Conservation (phyloP, 1,140 invertebrate genomes). For the Rhopalosiphum maidis region DNA sequence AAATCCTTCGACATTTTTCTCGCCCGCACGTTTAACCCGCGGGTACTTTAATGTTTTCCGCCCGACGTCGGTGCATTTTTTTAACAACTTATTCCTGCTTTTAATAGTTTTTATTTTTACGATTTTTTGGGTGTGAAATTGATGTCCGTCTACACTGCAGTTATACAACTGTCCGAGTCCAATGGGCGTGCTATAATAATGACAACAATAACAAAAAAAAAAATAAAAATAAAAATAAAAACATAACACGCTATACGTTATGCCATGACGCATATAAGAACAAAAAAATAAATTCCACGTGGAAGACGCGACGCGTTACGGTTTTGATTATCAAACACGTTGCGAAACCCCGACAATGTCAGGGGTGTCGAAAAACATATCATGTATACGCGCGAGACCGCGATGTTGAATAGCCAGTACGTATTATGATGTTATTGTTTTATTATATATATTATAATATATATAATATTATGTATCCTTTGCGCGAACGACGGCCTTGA, state of each 20-base stretch:
- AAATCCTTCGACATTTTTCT: conserved; percentile 46
- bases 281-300: neutral
- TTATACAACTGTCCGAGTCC: no score
- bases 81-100: neutral
- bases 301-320: neutral
- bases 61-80: neutral
- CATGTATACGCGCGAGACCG: neutral
- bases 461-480: neutral
- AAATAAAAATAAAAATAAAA: no score
- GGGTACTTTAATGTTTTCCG: conserved; percentile 6
- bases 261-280: no score
- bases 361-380: conserved; percentile 32
- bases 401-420: neutral
- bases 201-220: no score
- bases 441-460: neutral
- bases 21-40: conserved; percentile 47
- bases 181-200: no score
- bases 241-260: no score
- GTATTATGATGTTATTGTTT: conserved; percentile 30
- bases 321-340: neutral
- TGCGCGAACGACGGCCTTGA: neutral
- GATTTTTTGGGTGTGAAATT: neutral
- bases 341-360: conserved; percentile 5
- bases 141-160: neutral
- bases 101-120: neutral